Evolutionary conservation across 1,140 invertebrate genomes (phyloP).

Genomic region (Trachelipus rathkii): DNA sequence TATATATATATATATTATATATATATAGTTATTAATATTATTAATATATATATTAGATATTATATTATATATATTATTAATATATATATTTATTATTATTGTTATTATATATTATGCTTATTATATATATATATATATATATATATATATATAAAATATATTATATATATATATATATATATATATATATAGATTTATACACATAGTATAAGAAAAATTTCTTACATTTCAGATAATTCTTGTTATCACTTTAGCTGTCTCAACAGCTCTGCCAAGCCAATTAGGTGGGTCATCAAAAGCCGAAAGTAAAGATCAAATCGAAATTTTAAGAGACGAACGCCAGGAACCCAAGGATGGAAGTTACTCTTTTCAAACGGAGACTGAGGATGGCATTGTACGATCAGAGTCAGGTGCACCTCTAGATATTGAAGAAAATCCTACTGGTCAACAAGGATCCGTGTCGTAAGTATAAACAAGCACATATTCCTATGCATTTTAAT

Average conservation of each 20-base stretch:
- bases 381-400: constrained; percentile 34
- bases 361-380: constrained; percentile 35
- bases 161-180: too few relatives aligned
- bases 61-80: background rate
- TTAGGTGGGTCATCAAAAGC: background rate
- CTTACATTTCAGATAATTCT: too few relatives aligned
- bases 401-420: constrained; percentile 28
- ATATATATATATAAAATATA: too few relatives aligned
- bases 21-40: too few relatives aligned
- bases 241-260: background rate
- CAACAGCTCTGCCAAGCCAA: background rate
- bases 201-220: too few relatives aligned
- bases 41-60: background rate
- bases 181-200: too few relatives aligned
- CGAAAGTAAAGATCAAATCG: background rate
- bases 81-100: too few relatives aligned
- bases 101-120: too few relatives aligned
- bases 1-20: background rate
- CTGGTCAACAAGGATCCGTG: background rate
- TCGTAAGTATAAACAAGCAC: background rate
- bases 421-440: background rate
- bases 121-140: background rate
- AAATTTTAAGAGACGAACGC: constrained; percentile 33
- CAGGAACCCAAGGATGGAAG: constrained; percentile 29
- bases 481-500: background rate